Evolutionary conservation across 2,888 invertebrate genomes (phyloP).

Genomic region (Diarsia dahlii): DNA sequence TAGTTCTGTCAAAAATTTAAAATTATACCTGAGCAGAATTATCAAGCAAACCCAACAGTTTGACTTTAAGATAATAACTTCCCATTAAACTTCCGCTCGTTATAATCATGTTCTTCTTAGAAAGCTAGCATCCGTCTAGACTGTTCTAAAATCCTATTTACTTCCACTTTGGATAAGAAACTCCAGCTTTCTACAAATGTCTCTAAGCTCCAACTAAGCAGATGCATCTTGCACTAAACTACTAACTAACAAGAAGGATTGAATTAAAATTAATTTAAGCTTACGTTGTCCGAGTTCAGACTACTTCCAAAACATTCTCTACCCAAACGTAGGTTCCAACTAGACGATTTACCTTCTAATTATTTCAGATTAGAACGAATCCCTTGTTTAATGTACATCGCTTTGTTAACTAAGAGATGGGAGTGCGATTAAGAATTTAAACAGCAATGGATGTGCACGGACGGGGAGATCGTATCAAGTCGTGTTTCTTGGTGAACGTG

Average conservation of each 20-base stretch:
- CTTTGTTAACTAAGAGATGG: slow-evolving; percentile 21
- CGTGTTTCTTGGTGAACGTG: slow-evolving; percentile 29
- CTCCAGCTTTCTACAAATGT: slow-evolving; percentile 53
- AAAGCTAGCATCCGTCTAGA: slow-evolving; percentile 45
- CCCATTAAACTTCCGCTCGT: slow-evolving; percentile 37
- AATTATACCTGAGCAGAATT: background rate
- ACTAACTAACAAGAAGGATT: slow-evolving; percentile 68
- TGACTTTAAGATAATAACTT: slow-evolving; percentile 21
- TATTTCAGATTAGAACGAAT: slow-evolving; percentile 49
- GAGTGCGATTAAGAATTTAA: slow-evolving; percentile 20
- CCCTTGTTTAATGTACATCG: slow-evolving; percentile 30
- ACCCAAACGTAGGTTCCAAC: slow-evolving; percentile 63
- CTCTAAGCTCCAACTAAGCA: slow-evolving; percentile 62
- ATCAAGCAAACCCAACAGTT: background rate
- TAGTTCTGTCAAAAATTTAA: background rate
- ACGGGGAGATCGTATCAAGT: slow-evolving; percentile 19
- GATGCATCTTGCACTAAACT: slow-evolving; percentile 62
- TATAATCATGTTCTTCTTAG: slow-evolving; percentile 21
- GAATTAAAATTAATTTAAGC: slow-evolving; percentile 75
- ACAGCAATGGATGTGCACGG: slow-evolving; percentile 42
- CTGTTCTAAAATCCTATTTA: slow-evolving; percentile 55
- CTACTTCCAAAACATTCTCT: slow-evolving; percentile 58
- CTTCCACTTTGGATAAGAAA: slow-evolving; percentile 48
- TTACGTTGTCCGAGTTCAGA: slow-evolving; percentile 69
- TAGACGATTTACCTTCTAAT: slow-evolving; percentile 63